Evolutionary conservation across 2,888 invertebrate genomes (phyloP), one percentile per base, ranked within the genome.

Genomic region (Xiphydria camelus): DNA sequence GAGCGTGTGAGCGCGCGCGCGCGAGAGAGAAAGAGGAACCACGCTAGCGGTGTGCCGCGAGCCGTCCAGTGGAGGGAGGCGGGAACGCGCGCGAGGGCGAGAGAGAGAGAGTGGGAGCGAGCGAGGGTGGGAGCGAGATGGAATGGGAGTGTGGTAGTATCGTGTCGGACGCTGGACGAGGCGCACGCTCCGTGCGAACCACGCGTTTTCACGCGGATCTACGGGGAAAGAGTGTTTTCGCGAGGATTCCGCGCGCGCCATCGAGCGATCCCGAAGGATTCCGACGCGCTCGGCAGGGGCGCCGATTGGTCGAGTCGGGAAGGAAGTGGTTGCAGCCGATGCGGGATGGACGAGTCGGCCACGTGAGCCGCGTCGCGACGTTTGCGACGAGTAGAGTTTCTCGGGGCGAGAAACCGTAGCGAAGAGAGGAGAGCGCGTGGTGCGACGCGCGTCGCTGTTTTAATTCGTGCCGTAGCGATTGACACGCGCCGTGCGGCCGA

Each of bases 121-220:
- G 45, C 29, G 14, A 12, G 12, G 4, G 14, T 29, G 31, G 51
- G 62, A 61, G 70, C 62, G 66, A 59, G 58, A 61, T 58, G 62
- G 60, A 21, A 32, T 29, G 63, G 59, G 64, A 62, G 62, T 54
- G 62, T 62, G 65, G 65, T 70, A 70, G 72, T 72, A 68, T 68
- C 72, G 72, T 69, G 69, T 70, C 66, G 69, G 72, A 71, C 72
- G 71, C 72, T 70, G 72, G 70, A 70, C 69, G 71, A 72, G 61
- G 68, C 72, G 70, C 72, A 72, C 71, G 71, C 62, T 70, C 66
- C 63, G 64, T 61, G 66, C 66, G 65, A 69, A 65, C 52, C 62
- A 65, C 63, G 66, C 59, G 65, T 55, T 60, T 64, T 61, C 60
- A 61, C 66, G 66, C 64, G 61, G 55, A 55, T 49, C 15, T 33